phyloP scores from a whole-genome alignment of 2,888 invertebrate genomes.

The Apodemia zela region DNA sequence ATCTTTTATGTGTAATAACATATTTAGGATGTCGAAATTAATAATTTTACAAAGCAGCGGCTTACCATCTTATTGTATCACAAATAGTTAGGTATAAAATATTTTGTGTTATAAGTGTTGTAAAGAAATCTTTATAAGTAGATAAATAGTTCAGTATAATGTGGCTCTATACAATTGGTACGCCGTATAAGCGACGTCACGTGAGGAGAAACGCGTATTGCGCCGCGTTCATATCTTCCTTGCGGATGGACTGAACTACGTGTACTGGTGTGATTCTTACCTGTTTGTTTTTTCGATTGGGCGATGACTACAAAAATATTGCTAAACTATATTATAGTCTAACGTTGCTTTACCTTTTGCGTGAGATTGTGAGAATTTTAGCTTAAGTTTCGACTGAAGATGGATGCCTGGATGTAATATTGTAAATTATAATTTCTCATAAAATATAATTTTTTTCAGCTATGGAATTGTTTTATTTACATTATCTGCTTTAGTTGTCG shows the following conservation, averaged over 20 bases:
- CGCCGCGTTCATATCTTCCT: conserved; percentile 42
- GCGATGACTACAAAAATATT: conserved; percentile 74
- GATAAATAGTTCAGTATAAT: conserved; percentile 5
- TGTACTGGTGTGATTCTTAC: conserved; percentile 60
- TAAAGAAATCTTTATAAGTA: conserved; percentile 9
- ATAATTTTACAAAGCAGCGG: conserved; percentile 2
- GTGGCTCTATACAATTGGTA: conserved; percentile 1
- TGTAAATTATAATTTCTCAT: conserved; percentile 82
- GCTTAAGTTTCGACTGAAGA: conserved; percentile 82
- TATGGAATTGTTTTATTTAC: conserved; percentile 65
- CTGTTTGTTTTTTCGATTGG: conserved; percentile 66
- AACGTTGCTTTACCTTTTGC: conserved; percentile 82
- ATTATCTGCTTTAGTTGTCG: conserved; percentile 6
- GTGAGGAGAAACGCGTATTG: conserved; percentile 22
- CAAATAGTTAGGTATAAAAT: conserved; percentile 15
- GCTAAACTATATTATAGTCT: conserved; percentile 81
- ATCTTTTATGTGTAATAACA: neutral
- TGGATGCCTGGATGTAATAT: conserved; percentile 81
- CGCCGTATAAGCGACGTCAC: conserved; percentile 22
- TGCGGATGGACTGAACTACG: conserved; percentile 64
- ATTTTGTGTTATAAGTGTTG: conserved; percentile 15
- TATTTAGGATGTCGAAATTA: neutral
- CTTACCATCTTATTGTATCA: conserved; percentile 13
- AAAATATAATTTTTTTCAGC: conserved; percentile 82
- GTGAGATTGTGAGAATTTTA: conserved; percentile 81